Evolutionary conservation across 2,113 vertebrate genomes (phyloP), one percentile per base, ranked within the genome.

Genomic region (Pavo muticus): DNA sequence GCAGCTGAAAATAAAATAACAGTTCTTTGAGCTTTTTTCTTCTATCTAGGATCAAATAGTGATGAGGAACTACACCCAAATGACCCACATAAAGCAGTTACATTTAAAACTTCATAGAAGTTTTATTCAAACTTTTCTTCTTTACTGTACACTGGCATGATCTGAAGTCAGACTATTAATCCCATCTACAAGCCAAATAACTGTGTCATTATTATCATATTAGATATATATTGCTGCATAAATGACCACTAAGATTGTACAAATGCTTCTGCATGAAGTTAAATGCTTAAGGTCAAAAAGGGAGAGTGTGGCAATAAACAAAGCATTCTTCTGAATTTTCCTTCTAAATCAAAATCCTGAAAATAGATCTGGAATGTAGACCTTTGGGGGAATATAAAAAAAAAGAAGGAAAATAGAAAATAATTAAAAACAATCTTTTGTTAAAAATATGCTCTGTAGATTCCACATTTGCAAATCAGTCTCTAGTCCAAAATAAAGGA

Each of bases 401-500:
- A 40, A 82, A 85, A 86, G 50, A 45, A 5, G 3, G 5, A 82
- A 85, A 94, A 48, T 5, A 59, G 8, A 10, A 70, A 68, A 24
- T 48, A 47, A 87, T 9, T 25, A 54, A 6, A 50, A 77, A 84
- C 39, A 21, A 15, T 7, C 5, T 75, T 87, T 63, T 64, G 25
- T 80, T 78, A 78, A 47, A 96, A 94, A 65, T 40, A 50, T 3
- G 32, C 20, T 83, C 45, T 57, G 57, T 37, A 79, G 50, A 69
- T 88, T 39, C 35, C 72, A 61, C 25, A 94, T 92, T 84, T 63
- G 85, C 64, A 84, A 75, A 59, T 84, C 69, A 72, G 52, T 68
- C 93, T 68, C 54, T 42, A 83, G 50, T 56, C 47, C 69, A 90
- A 78, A 77, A 10, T 64, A 83, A 89, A 91, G 47, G 72, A 90